A percentile compares a stretch with the other conserved stretches of the same genome.
Conservation (phyloP, 64 coral and sea anemone species). For the Astreopora myriophthalma region DNA sequence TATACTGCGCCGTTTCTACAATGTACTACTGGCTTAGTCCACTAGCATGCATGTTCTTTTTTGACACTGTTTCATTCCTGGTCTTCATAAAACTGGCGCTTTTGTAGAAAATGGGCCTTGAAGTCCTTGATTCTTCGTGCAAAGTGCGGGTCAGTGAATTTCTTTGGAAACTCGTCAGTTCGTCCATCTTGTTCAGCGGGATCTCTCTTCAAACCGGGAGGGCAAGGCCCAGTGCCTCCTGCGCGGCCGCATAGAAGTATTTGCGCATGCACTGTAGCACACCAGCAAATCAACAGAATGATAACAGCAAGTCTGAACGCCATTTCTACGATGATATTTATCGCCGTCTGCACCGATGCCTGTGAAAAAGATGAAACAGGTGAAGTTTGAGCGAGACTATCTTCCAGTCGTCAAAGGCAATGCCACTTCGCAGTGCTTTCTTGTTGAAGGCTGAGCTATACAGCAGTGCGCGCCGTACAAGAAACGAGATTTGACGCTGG, state of each 20-base stretch:
- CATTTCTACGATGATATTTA: background rate
- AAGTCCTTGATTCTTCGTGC: background rate
- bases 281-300: background rate
- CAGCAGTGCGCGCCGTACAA: too few relatives aligned
- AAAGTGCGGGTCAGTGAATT: background rate
- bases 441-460: too few relatives aligned
- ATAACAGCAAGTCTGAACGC: background rate
- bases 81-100: background rate
- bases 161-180: background rate
- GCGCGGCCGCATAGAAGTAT: background rate
- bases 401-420: background rate
- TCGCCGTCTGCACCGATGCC: background rate
- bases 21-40: background rate
- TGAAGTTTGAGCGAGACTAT: background rate
- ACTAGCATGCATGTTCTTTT: background rate
- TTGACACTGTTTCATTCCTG: background rate
- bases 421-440: too few relatives aligned
- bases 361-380: background rate
- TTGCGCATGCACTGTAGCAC: background rate
- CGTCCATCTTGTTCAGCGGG: background rate
- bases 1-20: too few relatives aligned
- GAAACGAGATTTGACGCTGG: too few relatives aligned
- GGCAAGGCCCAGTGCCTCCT: background rate
- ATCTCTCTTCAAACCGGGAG: background rate
- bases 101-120: background rate